Evolutionary conservation across 2,888 invertebrate species (phyloP).

Genomic region (Aethes cnicana): DNA sequence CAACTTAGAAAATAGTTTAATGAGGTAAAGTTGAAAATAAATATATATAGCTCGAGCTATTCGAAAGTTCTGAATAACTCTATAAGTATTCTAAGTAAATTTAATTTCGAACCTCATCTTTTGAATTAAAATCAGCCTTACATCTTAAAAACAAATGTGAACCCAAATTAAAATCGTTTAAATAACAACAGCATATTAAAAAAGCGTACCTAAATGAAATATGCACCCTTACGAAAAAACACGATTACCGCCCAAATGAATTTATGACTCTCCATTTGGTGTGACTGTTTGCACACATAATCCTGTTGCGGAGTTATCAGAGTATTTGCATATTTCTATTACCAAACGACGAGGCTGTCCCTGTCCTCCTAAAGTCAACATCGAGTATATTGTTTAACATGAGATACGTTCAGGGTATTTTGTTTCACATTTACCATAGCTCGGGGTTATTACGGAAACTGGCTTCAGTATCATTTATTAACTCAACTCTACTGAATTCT

Average conservation of each 20-base stretch:
- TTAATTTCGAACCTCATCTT: no score
- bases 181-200: conserved; percentile 1
- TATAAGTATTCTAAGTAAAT: no score
- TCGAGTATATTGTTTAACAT: conserved; percentile 16
- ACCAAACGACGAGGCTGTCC: conserved; percentile 53
- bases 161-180: neutral
- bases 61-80: no score
- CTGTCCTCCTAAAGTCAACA: conserved; percentile 59
- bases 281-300: conserved; percentile 62
- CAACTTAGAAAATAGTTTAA: no score
- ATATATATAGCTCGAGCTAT: no score
- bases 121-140: neutral
- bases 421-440: no score
- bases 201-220: conserved; percentile 20
- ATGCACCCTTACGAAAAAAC: conserved; percentile 20
- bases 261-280: conserved; percentile 43
- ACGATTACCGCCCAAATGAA: conserved; percentile 23
- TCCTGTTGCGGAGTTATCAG: conserved; percentile 66
- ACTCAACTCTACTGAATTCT: no score
- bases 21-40: no score
- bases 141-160: no score
- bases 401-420: neutral
- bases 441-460: neutral
- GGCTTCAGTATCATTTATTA: no score
- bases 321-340: conserved; percentile 75